Evolutionary conservation across 2,888 invertebrate genomes (phyloP), one percentile per base, ranked within the genome.

Genomic region (Mesorhabditis sp.): DNA sequence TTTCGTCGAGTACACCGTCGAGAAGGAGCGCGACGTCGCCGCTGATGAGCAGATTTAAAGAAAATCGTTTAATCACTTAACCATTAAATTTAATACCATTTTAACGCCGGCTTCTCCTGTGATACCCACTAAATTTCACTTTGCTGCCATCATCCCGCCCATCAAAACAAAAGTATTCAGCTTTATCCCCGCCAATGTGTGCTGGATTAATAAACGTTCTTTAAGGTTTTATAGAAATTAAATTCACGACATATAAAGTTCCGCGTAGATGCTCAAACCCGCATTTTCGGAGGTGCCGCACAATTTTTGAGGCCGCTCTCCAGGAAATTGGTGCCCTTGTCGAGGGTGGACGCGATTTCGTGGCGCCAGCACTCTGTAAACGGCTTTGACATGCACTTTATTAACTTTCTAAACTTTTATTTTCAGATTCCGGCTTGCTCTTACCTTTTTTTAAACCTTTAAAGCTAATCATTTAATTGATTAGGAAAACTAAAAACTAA

Each of bases 1-100:
- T 50, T 50, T 50, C n/a, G 58, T 50, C 58, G 58, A 50, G 58
- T 50, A 50, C 58, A 50, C 7, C 58, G 58, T 50, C 10, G 58
- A 50, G 58, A 50, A 50, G n/a, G 58, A 13, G 7, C 58, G 58
- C 58, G 58, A 50, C 58, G 58, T 50, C 58, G 58, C 58, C 7
- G 10, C 7, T n/a, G 58, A 50, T 50, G 58, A 50, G n/a, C 58
- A 50, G 7, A 50, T 50, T 50, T 50, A n/a, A 50, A 50, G 58
- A 1, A 50, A 2, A 50, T n/a, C 2, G 7, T 50, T n/a, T 13
- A 50, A 50, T 50, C 58, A 50, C 2, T 1, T n/a, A 50, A 13
- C 10, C n/a, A 50, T 2, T 1, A 1, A 50, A 13, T 2, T 50
- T 50, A 50, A 50, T 28, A 28, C 28, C 1, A 28, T 28, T 28